Base-by-base conservation (phyloP, 2,888 invertebrate species). In the Coenonympha arcania region DNA sequence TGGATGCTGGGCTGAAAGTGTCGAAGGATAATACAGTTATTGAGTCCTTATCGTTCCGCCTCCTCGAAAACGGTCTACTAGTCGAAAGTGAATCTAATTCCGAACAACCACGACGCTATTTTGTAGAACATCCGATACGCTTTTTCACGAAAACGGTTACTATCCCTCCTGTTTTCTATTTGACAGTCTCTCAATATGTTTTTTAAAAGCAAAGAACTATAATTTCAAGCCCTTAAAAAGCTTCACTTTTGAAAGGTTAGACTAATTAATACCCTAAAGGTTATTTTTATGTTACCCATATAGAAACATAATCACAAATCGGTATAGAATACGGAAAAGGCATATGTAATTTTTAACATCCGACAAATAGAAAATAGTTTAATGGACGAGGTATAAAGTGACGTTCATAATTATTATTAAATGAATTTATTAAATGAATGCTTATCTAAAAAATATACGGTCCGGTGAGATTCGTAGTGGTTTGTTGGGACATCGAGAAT, bases 81-180 rank as follows among this genome's bases (percentile, higher is more conserved):
- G 82, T 83, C 83, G 76, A 74, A 71, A 71, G 71, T 78, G 82
- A 81, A 83, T 81, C 81, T 82, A 65, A 66, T 62, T 60, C 69
- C 67, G 68, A 70, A 63, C 60, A 63, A 62, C 66, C 62, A 46
- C 50, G 16, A 40, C 46, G 36, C 26, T 47, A 42, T 30, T 16
- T 37, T 33, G 53, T 51, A 37, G 49, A 46, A 34, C 8, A 64
- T 66, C 67, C 55, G 58, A 62, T 66, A 64, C 63, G 70, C 66
- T 69, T 66, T 64, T 60, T 60, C 58, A 65, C 57, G 50, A 50
- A 62, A 43, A 19, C 31, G 16, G 40, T 16, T 9, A 39, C 11
- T 24, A 13, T 39, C 15, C 4, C 22, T 15, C 22, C 37, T 24
- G 2, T 24, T 16, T 9, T 39, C 39, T 24, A 15, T 39, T 39